Percentiles rank a stretch among this genome's conserved stretches.
Conservation (phyloP, 2,797 vertebrate genomes). For the Falco berigora region DNA sequence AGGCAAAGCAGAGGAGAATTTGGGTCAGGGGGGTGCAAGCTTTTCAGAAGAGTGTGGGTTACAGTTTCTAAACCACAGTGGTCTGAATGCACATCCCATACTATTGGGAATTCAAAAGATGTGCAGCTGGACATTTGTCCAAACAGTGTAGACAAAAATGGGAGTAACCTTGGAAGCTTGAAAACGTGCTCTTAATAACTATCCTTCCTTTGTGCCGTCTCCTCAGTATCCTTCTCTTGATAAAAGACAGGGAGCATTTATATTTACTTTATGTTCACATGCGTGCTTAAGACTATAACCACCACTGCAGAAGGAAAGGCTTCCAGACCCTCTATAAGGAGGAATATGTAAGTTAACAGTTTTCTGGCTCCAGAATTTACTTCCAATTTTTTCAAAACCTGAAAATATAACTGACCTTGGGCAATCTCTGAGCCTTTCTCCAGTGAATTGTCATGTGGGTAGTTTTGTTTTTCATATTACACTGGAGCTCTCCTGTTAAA, state of each 20-base stretch:
- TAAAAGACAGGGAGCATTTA: not conserved
- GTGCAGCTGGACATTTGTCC: not conserved
- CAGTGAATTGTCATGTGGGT: not conserved
- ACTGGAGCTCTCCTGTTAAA: not conserved
- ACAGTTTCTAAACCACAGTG: not conserved
- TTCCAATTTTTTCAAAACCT: not conserved
- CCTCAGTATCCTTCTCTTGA: not conserved
- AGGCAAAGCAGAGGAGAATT: not conserved
- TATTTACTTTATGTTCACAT: not conserved
- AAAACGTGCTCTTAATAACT: not conserved
- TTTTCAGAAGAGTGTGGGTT: not conserved
- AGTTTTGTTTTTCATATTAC: not conserved
- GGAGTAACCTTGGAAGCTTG: not conserved
- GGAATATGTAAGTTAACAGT: not conserved
- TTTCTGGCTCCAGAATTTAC: not conserved
- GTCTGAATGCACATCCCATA: not conserved
- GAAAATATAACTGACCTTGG: not conserved
- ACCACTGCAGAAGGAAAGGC: not conserved
- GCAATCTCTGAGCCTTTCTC: not conserved
- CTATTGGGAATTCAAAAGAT: not conserved
- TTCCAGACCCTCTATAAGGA: not conserved
- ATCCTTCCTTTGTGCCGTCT: not conserved
- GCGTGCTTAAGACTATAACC: not conserved
- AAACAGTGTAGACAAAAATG: not conserved
- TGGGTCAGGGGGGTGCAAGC: not conserved